Evolutionary conservation across 1,140 invertebrate species (phyloP).

Genomic region (Drosophila mauritiana): DNA sequence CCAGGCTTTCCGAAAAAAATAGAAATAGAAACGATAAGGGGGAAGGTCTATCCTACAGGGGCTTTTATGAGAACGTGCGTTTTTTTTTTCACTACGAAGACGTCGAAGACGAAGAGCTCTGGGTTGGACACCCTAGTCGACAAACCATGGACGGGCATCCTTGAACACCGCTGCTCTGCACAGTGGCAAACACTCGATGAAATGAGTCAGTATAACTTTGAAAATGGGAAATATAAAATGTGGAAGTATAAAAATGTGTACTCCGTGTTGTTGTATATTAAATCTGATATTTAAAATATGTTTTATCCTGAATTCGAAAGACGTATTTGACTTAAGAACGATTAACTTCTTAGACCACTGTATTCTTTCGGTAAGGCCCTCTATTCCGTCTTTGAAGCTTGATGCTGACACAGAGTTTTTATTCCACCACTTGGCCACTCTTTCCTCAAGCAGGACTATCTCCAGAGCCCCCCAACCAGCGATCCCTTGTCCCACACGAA

Average conservation of each 20-base stretch:
- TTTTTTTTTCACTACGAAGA: conserved; percentile 63
- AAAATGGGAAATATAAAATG: no score
- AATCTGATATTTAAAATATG: no score
- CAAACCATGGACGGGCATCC: conserved; percentile 1
- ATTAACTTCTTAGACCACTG: conserved; percentile 1
- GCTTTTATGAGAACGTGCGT: conserved; percentile 74
- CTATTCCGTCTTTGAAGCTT: conserved; percentile 54
- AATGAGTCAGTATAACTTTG: background rate
- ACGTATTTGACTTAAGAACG: background rate
- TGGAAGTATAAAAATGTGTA: no score
- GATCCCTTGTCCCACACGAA: conserved; percentile 48
- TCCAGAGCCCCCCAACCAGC: conserved; percentile 9
- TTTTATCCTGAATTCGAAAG: background rate
- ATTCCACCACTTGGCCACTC: conserved; percentile 9
- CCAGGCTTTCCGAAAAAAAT: conserved; percentile 46
- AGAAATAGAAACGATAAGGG: conserved; percentile 26
- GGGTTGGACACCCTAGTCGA: conserved; percentile 24
- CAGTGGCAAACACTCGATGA: background rate
- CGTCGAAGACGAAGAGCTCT: conserved; percentile 38
- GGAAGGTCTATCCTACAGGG: conserved; percentile 56
- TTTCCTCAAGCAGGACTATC: conserved; percentile 26
- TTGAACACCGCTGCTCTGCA: conserved; percentile 15
- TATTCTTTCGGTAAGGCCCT: conserved; percentile 12
- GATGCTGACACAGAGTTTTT: conserved; percentile 41
- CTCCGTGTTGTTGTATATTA: no score